A percentile compares a stretch with the other conserved stretches of the same genome.
These are phyloP conservation scores for Oligia latruncula DNA, from an alignment of 2,888 invertebrate genomes.

Conservation along the genomic window DNA sequence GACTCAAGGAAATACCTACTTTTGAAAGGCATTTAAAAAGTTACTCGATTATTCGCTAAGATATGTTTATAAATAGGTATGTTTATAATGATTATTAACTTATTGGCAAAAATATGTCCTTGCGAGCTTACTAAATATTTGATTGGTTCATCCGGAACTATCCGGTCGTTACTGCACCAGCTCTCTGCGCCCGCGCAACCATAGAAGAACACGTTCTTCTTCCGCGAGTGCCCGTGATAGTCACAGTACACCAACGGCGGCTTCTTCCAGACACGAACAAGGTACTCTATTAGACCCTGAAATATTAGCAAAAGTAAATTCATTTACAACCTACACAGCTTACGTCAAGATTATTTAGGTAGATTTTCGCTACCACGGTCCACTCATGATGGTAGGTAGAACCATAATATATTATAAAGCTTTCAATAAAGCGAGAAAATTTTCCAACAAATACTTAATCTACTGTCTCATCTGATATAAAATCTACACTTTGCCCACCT, in stretches of 20 bases:
- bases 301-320: slow-evolving; percentile 32
- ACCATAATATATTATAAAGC: too few species aligned
- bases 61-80: background rate
- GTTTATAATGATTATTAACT: background rate
- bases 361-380: background rate
- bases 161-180: slow-evolving; percentile 91
- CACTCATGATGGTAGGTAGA: background rate
- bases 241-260: slow-evolving; percentile 93
- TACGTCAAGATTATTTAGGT: background rate
- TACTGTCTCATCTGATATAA: background rate
- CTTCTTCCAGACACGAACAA: slow-evolving; percentile 90
- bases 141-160: slow-evolving; percentile 89
- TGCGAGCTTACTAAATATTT: slow-evolving; percentile 90
- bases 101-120: background rate
- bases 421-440: background rate
- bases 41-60: background rate
- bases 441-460: background rate
- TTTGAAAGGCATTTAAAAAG: background rate
- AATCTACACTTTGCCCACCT: background rate
- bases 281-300: slow-evolving; percentile 91
- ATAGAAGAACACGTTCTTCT: slow-evolving; percentile 96
- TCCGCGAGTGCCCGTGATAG: slow-evolving; percentile 95
- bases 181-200: slow-evolving; percentile 94
- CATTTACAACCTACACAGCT: background rate
- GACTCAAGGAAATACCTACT: background rate